Evolutionary conservation across 2,888 invertebrate genomes (phyloP), one percentile per base, ranked within the genome.

Genomic region (Protophormia terraenovae): DNA sequence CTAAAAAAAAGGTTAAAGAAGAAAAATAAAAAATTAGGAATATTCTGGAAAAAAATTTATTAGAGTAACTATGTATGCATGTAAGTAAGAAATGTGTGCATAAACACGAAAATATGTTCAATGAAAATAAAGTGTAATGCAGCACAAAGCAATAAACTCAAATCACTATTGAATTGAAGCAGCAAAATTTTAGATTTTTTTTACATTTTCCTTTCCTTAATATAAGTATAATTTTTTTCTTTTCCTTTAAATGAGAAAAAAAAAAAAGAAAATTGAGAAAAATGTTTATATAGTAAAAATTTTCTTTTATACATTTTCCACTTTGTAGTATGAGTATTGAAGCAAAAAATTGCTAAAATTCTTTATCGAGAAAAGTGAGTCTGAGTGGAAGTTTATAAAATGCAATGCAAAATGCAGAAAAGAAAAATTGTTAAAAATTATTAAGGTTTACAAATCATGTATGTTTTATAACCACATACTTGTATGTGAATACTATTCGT

Each of bases 101-200:
- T 41, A 53, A 45, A 84, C 55, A 77, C 58, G 47, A 60, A 83
- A 77, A 71, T 84, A 71, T 80, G 76, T 80, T 84, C 81, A 81
- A 84, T 81, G 76, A 83, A 86, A 86, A 86, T 83, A 79, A 83
- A 86, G 83, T 83, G 83, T 76, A 83, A 83, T 79, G 85, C 85
- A 79, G 71, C 83, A 75, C 82, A 82, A 80, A 84, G 86, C 71
- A 86, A 84, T 84, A 84, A 82, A 84, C 83, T 76, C 72, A 86
- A 86, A 79, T 83, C 80, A 72, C 80, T 86, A 83, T 86, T 71
- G 79, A 83, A 83, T 83, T 80, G 71, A 66, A 77, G 62, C 72
- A 62, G 62, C 58, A 79, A 58, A 16, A 69, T 64, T 55, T 64
- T 66, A 41, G 19, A n/a, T 41, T 81, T 53, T 67, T 5, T 71